Percentiles rank a stretch among this genome's conserved stretches.
These are phyloP conservation scores for Tridacna crocea DNA, from an alignment of 2,888 invertebrate genomes.

Conservation along the genomic window DNA sequence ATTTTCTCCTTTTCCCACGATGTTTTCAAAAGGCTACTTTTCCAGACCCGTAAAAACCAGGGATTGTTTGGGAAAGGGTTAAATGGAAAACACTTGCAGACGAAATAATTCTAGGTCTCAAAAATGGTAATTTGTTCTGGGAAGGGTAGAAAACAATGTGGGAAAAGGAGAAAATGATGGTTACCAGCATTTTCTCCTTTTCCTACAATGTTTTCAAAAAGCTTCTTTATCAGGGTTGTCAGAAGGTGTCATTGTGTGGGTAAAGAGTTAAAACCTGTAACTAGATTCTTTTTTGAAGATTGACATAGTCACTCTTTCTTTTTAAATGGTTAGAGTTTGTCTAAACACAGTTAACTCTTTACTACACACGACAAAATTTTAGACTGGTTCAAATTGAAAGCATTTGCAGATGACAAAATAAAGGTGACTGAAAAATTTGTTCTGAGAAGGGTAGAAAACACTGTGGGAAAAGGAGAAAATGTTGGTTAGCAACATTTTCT, in stretches of 20 bases:
- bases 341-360: no score
- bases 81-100: no score
- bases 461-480: background rate
- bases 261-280: no score
- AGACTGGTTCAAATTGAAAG: background rate
- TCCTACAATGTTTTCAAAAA: background rate
- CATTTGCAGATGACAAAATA: constrained; percentile 1
- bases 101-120: no score
- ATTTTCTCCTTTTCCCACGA: no score
- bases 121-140: background rate
- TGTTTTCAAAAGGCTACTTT: no score
- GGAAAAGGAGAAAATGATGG: background rate
- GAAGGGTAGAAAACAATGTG: no score
- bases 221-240: background rate
- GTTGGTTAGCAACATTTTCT: background rate
- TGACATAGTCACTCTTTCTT: no score
- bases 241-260: background rate
- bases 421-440: background rate
- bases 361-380: background rate
- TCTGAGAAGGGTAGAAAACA: background rate
- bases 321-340: no score
- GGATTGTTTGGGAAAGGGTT: no score
- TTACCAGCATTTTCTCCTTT: constrained; percentile 7
- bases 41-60: no score
- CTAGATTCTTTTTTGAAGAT: no score